Base-by-base conservation (phyloP, 2,888 invertebrate genomes). In the Trissolcus brochymenae region DNA sequence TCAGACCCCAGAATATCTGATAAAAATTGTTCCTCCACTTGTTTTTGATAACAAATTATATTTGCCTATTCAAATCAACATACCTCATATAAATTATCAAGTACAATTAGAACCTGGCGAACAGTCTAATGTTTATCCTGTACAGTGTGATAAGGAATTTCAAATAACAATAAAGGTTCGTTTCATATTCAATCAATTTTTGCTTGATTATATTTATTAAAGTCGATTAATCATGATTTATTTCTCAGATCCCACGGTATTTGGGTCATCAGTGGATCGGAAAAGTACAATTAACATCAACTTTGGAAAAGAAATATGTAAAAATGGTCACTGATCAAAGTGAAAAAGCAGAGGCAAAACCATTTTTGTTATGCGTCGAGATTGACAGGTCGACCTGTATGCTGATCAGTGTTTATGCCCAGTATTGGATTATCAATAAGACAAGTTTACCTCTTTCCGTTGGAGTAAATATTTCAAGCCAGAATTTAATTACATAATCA, bases 371-470 rank as follows among this genome's bases (percentile, higher is more conserved):
- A 56, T 93, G 93, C 84, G 92, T 94, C 29, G 92, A 93, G 80
- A 91, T 94, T 17, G 93, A 93, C 72, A 90, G 93, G 61, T 91
- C 91, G 43, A 91, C 92, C 60, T 92, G 92, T 81, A 92, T 93
- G 89, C 92, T 93, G 78, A 88, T 95, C 64, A 91, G 91, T 83
- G 90, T 95, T 84, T 94, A 94, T 87, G 93, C 95, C 1, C 95
- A 95, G 14, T 96, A 94, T 88, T 97, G 97, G 96, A 91, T 97
- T 84, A 93, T 97, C 79, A 97, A 97, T 90, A 95, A 95, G 89
- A 95, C 96, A 3, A 95, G 95, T 13, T 90, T 97, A 76, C 95
- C 96, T 2, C 88, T 97, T 79, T 94, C 94, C 87, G 91, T 96
- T 80, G 94, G 94, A 91, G 95, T 95, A 87, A 87, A 86, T 35